Conservation (phyloP, 2,888 invertebrate genomes). For the Mythimna loreyi region DNA sequence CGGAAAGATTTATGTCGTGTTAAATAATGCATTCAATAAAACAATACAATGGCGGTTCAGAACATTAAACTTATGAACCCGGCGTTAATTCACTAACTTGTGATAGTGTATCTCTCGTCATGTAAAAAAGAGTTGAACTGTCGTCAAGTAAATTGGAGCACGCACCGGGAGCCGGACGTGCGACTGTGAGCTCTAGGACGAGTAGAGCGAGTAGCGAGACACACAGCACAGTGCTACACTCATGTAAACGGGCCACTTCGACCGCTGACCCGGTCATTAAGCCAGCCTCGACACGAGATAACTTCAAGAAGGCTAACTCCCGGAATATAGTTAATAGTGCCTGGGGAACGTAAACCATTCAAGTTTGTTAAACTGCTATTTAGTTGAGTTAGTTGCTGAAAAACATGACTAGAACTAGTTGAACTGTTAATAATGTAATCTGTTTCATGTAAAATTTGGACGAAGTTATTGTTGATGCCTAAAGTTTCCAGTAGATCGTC, state of each 20-base stretch:
- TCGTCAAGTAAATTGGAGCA: constrained; percentile 36
- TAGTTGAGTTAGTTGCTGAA: neutral
- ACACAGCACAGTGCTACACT: constrained; percentile 10
- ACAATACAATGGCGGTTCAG: constrained; percentile 13
- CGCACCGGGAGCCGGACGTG: constrained; percentile 1
- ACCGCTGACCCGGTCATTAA: constrained; percentile 49
- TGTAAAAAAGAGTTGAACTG: constrained; percentile 5
- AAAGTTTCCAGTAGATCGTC: neutral
- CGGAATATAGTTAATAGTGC: neutral
- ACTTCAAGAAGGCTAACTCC: constrained; percentile 23
- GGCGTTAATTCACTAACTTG: neutral
- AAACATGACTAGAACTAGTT: constrained; percentile 1
- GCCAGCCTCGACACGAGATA: constrained; percentile 8
- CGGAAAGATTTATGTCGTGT: constrained; percentile 17
- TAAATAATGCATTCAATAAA: constrained; percentile 12
- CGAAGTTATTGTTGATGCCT: neutral
- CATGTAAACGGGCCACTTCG: constrained; percentile 32
- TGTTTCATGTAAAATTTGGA: neutral
- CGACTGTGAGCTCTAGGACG: neutral
- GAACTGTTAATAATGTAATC: neutral
- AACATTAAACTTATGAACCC: neutral
- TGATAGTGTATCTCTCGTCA: neutral
- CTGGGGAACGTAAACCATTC: neutral
- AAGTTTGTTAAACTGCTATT: constrained; percentile 15
- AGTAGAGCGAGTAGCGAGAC: constrained; percentile 12